These are phyloP conservation scores for Dolichallabes microphthalmus DNA, from an alignment of 2,113 vertebrate species.

Conservation along the genomic window DNA sequence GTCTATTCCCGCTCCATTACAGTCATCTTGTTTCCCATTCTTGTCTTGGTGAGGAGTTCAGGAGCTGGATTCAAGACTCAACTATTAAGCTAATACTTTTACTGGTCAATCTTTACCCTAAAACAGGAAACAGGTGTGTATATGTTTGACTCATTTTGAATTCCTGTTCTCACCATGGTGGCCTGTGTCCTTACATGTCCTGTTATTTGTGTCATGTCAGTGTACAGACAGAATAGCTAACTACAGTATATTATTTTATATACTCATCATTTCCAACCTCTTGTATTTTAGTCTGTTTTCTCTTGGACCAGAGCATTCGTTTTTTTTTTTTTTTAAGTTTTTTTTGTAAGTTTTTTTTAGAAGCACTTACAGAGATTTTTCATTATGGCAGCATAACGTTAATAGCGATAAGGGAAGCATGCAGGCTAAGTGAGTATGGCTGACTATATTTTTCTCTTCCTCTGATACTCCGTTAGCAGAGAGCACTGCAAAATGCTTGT, in stretches of 20 bases:
- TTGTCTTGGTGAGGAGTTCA: neutral
- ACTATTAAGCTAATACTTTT: neutral
- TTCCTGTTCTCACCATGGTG: neutral
- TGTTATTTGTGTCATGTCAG: neutral
- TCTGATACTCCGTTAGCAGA: neutral
- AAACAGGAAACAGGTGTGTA: neutral
- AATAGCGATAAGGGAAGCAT: neutral
- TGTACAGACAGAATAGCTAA: neutral
- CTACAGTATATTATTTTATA: neutral
- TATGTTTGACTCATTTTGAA: too few species aligned
- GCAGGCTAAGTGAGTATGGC: constrained; percentile 2
- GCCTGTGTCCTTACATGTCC: neutral
- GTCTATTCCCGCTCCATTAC: neutral
- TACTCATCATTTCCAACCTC: neutral
- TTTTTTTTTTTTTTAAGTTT: too few species aligned
- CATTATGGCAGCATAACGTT: neutral
- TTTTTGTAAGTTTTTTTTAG: too few species aligned
- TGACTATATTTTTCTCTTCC: neutral
- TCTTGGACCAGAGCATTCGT: neutral
- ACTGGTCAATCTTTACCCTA: neutral
- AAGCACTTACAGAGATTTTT: neutral
- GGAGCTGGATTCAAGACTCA: neutral
- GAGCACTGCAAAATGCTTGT: neutral
- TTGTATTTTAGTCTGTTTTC: neutral
- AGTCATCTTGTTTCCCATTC: neutral